Percentiles rank a stretch among this genome's conserved stretches.
Evolutionary conservation across 2,113 vertebrate species (phyloP).

Genomic region (Tachysurus fulvidraco): DNA sequence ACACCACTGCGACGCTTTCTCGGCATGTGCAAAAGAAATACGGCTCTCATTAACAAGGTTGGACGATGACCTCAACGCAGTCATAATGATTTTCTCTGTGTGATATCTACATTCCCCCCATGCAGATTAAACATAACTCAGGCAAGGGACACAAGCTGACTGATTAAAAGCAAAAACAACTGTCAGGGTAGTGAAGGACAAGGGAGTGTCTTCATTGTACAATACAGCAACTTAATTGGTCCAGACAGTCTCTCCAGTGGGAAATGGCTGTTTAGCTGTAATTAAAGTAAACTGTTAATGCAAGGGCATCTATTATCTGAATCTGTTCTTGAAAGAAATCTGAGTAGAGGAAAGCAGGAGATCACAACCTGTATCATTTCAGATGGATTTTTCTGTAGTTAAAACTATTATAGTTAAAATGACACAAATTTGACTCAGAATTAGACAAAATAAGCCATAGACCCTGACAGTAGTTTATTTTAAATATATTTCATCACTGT

Average conservation of each 20-base stretch:
- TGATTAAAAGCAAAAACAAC: conserved; percentile 78
- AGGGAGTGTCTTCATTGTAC: conserved; percentile 76
- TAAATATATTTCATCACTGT: not conserved
- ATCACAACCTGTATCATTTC: not conserved
- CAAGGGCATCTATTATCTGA: conserved; percentile 29
- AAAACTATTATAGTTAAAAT: not conserved
- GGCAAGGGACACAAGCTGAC: conserved; percentile 70
- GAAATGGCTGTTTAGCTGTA: conserved; percentile 70
- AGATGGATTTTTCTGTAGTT: not conserved
- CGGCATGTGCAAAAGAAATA: not conserved
- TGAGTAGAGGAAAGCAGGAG: not conserved
- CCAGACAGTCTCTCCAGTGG: conserved; percentile 71
- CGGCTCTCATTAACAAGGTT: conserved; percentile 8
- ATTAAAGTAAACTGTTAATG: conserved; percentile 73
- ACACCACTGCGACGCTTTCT: not conserved
- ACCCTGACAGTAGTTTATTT: not conserved
- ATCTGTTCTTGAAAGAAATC: conserved; percentile 7
- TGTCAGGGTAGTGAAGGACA: conserved; percentile 77
- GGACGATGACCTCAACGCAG: conserved; percentile 67
- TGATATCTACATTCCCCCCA: conserved; percentile 70
- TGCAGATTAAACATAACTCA: conserved; percentile 78
- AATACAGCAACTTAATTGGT: conserved; percentile 77
- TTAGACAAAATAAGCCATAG: too few species aligned
- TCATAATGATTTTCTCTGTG: conserved; percentile 71
- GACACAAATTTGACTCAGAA: not conserved